A percentile compares a stretch with the other conserved stretches of the same genome.
phyloP scores from a whole-genome alignment of 2,797 vertebrate species.

The Microctenopoma stevenorrisi region DNA sequence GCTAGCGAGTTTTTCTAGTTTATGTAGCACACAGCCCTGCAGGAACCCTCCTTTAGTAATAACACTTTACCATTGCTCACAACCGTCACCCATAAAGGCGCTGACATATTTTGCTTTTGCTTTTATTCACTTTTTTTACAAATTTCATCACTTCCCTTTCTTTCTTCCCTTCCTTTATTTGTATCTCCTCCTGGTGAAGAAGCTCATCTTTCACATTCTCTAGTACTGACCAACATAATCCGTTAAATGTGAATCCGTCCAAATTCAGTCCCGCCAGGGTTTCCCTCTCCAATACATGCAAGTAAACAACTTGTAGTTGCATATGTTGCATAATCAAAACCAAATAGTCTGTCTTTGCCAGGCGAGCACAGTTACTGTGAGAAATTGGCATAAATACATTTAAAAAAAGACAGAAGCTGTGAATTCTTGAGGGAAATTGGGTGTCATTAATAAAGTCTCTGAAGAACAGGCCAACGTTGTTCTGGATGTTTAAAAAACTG shows the following conservation, averaged over 20 bases:
- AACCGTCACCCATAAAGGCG: too few relatives aligned
- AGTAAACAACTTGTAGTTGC: slow-evolving; percentile 47
- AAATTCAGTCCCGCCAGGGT: slow-evolving; percentile 36
- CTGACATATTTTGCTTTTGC: too few relatives aligned
- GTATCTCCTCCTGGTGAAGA: slow-evolving; percentile 2
- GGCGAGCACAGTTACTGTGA: slow-evolving; percentile 37
- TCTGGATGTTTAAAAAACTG: slow-evolving; percentile 11
- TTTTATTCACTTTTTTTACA: too few relatives aligned
- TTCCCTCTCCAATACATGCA: slow-evolving; percentile 33
- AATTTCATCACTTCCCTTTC: neutral
- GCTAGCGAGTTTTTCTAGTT: neutral
- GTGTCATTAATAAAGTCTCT: slow-evolving; percentile 59
- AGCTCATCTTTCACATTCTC: slow-evolving; percentile 24
- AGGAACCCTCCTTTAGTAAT: too few relatives aligned
- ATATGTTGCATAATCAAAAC: slow-evolving; percentile 59
- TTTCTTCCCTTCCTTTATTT: neutral
- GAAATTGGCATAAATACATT: slow-evolving; percentile 65
- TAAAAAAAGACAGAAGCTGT: slow-evolving; percentile 49
- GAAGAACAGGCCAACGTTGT: slow-evolving; percentile 39
- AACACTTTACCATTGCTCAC: too few relatives aligned
- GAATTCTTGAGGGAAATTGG: slow-evolving; percentile 56
- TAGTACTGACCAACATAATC: slow-evolving; percentile 44
- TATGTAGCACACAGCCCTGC: neutral
- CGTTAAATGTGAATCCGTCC: slow-evolving; percentile 37
- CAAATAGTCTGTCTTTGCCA: slow-evolving; percentile 57